Conservation (phyloP, 2,888 invertebrate species). For the Taenaris catops region DNA sequence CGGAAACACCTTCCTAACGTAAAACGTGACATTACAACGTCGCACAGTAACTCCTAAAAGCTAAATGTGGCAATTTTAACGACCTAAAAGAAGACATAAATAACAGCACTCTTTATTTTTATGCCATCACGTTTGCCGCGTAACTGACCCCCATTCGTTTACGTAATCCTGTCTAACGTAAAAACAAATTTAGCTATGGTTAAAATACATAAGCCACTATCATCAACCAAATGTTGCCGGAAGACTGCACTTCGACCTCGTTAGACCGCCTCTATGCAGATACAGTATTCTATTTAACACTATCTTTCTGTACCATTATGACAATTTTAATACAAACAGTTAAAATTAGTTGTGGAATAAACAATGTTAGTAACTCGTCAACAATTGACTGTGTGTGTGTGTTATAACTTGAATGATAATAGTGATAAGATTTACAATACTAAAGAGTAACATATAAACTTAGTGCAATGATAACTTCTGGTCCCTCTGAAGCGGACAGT, state of each 20-base stretch:
- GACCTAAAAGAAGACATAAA: slow-evolving; percentile 7
- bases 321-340: slow-evolving; percentile 10
- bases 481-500: slow-evolving; percentile 31
- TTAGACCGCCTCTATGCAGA: slow-evolving; percentile 33
- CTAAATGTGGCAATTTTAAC: slow-evolving; percentile 3
- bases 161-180: slow-evolving; percentile 25
- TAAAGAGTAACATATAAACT: too few relatives aligned
- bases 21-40: too few relatives aligned
- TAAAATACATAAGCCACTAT: slow-evolving; percentile 10
- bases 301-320: slow-evolving; percentile 5
- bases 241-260: slow-evolving; percentile 50
- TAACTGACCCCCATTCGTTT: slow-evolving; percentile 13
- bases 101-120: slow-evolving; percentile 11
- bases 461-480: slow-evolving; percentile 38
- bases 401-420: too few relatives aligned
- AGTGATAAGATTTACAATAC: too few relatives aligned
- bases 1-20: too few relatives aligned
- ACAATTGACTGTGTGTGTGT: not conserved
- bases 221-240: slow-evolving; percentile 38
- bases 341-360: too few relatives aligned
- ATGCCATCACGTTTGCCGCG: slow-evolving; percentile 6
- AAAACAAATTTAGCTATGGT: slow-evolving; percentile 15
- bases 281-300: slow-evolving; percentile 10
- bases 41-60: too few relatives aligned
- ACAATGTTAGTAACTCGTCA: slow-evolving; percentile 1